Base-by-base conservation (phyloP, 2,113 vertebrate genomes). In the Hipposideros armiger region DNA sequence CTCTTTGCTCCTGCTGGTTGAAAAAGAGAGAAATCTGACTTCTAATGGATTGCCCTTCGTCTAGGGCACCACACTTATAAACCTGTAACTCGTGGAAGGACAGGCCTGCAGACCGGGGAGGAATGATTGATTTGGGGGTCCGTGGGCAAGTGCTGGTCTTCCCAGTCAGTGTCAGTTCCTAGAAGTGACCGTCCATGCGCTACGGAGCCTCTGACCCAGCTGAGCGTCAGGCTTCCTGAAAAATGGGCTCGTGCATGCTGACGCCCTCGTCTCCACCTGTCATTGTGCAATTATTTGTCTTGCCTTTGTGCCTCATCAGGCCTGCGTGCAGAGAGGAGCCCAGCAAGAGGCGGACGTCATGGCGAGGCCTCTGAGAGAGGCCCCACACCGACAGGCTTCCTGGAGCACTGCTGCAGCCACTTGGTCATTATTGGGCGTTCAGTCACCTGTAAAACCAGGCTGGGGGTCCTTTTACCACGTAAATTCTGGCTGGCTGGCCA, bases 51-150 rank as follows among this genome's bases (percentile, higher is more conserved):
- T 26, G 3, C 19, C 4, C 1, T 11, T n/a, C 5, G 2, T 7
- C 30, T 8, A 11, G 8, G 26, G 32, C 1, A 0, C 4, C 11
- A 22, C 50, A 3, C 22, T 50, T 3, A 3, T 4, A 1, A 2
- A 3, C 42, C 9, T 30, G 7, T 2, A 40, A 3, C 22, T 13
- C 1, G 6, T 11, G 13, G 72, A 36, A 20, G 3, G 82, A n/a
- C 30, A 2, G 60, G 36, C 50, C 36, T 5, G 0, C 7, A 11
- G 52, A 4, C 0, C 1, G 19, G 36, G 7, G 52, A 73, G 26
- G 45, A 6, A n/a, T 1, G 28, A 3, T 1, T 9, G 67, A 40
- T n/a, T 11, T 10, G 58, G 52, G 47, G 52, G 58, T 13, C 7
- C 6, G 2, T 0, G 17, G 56, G 17, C 17, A 4, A 42, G 42